Evolutionary conservation across 2,797 vertebrate genomes (phyloP).

Genomic region (Delichon dasypus): DNA sequence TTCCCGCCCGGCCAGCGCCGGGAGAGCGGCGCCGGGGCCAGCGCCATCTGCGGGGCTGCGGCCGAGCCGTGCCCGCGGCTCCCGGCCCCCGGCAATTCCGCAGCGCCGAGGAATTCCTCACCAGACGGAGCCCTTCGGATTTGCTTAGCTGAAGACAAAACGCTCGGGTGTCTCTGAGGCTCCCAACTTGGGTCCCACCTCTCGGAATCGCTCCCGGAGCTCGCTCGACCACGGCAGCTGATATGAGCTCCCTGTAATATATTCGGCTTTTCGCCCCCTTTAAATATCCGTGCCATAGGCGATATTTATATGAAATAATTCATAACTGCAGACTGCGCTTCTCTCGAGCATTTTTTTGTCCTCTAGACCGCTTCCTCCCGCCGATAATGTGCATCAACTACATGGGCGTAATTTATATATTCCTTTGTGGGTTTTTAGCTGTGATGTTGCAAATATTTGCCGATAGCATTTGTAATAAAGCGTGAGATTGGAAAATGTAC

Average conservation of each 20-base stretch:
- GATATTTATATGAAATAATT: conserved; percentile 46
- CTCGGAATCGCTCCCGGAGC: neutral
- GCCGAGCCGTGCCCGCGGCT: neutral
- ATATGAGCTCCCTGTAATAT: neutral
- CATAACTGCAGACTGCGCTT: conserved; percentile 17
- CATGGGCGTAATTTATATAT: neutral
- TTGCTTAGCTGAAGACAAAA: rapidly evolving
- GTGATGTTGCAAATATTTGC: neutral
- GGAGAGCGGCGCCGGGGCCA: neutral
- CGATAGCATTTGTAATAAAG: neutral
- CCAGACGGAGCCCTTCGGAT: rapidly evolving
- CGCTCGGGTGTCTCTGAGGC: rapidly evolving
- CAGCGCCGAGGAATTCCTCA: rapidly evolving
- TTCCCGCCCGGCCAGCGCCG: neutral
- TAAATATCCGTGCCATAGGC: conserved; percentile 52
- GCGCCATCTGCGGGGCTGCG: conserved; percentile 61
- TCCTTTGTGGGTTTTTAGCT: conserved; percentile 11
- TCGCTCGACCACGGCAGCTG: neutral
- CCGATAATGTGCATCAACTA: neutral
- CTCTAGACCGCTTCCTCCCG: neutral
- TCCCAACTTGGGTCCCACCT: neutral
- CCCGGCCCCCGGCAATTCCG: rapidly evolving
- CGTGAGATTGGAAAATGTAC: neutral
- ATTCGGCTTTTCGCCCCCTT: conserved; percentile 7
- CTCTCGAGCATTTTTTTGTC: neutral